phyloP scores from a whole-genome alignment of 2,888 invertebrate genomes.

The Chaetogeoica ovagalla region DNA sequence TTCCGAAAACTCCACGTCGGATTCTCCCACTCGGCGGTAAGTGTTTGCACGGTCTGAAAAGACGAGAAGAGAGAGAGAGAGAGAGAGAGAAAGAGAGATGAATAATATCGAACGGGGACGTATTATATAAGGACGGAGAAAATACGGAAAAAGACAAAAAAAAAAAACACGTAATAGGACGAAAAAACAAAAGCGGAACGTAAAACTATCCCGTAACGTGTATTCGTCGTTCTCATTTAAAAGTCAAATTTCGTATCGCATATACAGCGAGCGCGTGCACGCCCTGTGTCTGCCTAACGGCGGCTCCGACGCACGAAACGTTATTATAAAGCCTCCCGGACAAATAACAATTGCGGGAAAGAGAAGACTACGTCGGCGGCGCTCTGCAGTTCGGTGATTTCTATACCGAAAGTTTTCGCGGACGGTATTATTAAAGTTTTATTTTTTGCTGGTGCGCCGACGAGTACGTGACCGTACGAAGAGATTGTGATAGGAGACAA shows the following conservation, averaged over 20 bases:
- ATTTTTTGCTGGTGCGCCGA: slow-evolving; percentile 42
- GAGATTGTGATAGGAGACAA: not conserved
- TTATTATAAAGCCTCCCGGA: slow-evolving; percentile 48
- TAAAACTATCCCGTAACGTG: slow-evolving; percentile 32
- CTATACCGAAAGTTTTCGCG: slow-evolving; percentile 38
- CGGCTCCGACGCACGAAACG: not conserved
- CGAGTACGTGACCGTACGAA: not conserved
- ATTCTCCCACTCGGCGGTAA: no score
- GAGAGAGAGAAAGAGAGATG: not conserved
- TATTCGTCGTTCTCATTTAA: slow-evolving; percentile 43
- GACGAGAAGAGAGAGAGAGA: no score
- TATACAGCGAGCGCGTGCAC: slow-evolving; percentile 9
- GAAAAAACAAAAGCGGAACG: slow-evolving; percentile 15
- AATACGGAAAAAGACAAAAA: slow-evolving; percentile 6
- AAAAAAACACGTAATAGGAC: not conserved
- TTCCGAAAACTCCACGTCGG: no score
- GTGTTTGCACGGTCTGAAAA: no score
- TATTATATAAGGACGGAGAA: not conserved
- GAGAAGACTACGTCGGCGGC: not conserved
- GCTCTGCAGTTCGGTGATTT: slow-evolving; percentile 37
- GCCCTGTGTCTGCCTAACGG: no score
- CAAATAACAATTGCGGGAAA: slow-evolving; percentile 48
- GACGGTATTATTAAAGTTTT: slow-evolving; percentile 50
- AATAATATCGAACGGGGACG: not conserved
- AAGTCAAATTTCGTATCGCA: slow-evolving; percentile 39